phyloP scores from a whole-genome alignment of 2,888 invertebrate species.

The Junonia oenone region DNA sequence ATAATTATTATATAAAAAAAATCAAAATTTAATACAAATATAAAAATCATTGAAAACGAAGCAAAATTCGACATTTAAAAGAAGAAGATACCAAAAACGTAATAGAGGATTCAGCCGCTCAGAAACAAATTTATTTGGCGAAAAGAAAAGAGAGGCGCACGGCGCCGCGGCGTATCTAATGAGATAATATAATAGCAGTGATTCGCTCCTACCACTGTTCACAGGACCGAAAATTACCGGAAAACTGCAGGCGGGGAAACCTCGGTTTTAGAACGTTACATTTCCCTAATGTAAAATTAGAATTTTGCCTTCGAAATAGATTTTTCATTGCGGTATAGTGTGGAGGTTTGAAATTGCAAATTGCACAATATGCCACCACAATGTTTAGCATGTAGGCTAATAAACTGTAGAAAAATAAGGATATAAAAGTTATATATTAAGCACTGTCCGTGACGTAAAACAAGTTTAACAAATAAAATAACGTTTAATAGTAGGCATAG shows the following conservation, averaged over 20 bases:
- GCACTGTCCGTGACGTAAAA: too few relatives aligned
- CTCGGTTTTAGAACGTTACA: constrained; percentile 40
- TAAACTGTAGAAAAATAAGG: too few relatives aligned
- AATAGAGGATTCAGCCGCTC: constrained; percentile 58
- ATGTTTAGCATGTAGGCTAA: background rate
- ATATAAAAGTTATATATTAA: too few relatives aligned
- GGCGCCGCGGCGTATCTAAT: constrained; percentile 70
- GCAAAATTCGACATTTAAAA: constrained; percentile 23
- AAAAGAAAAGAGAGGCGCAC: constrained; percentile 55
- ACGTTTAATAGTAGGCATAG: constrained; percentile 1
- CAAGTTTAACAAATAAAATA: background rate
- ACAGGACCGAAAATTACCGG: constrained; percentile 66
- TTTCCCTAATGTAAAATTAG: constrained; percentile 42
- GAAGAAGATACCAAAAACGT: constrained; percentile 40
- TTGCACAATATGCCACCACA: constrained; percentile 1
- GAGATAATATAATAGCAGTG: constrained; percentile 77
- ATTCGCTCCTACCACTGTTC: constrained; percentile 63
- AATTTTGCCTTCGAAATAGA: constrained; percentile 35
- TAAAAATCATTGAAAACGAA: background rate
- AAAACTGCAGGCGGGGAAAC: constrained; percentile 62
- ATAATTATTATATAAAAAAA: too few relatives aligned
- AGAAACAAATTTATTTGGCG: constrained; percentile 69
- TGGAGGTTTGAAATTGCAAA: constrained; percentile 15
- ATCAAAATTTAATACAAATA: background rate
- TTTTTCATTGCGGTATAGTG: constrained; percentile 31